Base-by-base conservation (phyloP, 2,888 invertebrate species). In the Limnephilus lunatus region DNA sequence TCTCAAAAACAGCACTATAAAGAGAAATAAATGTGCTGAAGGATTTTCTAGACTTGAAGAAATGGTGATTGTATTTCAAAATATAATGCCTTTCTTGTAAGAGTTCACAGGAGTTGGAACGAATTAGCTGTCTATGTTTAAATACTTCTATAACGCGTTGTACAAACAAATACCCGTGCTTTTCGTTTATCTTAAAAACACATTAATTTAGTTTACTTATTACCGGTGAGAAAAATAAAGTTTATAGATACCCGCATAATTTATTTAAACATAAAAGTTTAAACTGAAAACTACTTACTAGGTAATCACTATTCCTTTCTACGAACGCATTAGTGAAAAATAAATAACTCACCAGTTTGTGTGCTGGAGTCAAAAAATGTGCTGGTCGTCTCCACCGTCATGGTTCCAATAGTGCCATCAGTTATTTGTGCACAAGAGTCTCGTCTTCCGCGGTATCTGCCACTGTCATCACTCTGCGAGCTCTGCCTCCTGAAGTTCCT, bases 331-430 rank as follows among this genome's bases (percentile, higher is more conserved):
- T 14, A 86, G 4, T 68, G 14, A 15, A 30, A 86, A 14, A 87
- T 53, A 19, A 96, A 87, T 53, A 68, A 96, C 98, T 97, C 94
- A 98, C 98, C 98, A 95, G 98, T 98, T 96, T 98, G 98, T 44
- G 98, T 98, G 95, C 98, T 98, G 94, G 98, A 98, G 95, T 98
- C 98, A 95, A 98, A 98, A 95, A 98, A 98, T 0, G 98, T 98
- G 95, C 98, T 98, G 7, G 98, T 98, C 4, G 98, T 98, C 95
- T 99, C 98, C 44, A 98, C 98, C 0, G 98, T 98, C 99, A 99
- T 99, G 81, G 98, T 98, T 53, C 98, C 98, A 94, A 98, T 97
- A 44, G 98, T 99, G 30, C 99, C 99, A 94, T 99, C 98, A 91
- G 98, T 97, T 94, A 99, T 99, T 95, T 99, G 99, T 0, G 98